These are phyloP conservation scores for Zaprionus capensis DNA, from an alignment of 1,140 invertebrate genomes.

Conservation along the genomic window DNA sequence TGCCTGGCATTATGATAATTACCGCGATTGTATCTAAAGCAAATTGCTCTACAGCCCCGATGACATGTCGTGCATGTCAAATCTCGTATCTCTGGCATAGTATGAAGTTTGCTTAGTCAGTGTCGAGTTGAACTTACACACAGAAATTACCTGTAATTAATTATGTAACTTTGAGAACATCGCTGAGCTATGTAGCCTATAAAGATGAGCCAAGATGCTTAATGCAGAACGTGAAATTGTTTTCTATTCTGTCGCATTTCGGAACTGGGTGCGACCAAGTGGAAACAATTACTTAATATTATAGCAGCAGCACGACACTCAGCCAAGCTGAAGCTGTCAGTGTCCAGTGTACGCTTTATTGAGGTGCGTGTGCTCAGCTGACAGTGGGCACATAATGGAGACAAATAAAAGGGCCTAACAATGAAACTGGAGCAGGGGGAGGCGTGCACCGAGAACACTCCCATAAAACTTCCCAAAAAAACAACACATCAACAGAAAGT, in stretches of 20 bases:
- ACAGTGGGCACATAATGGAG: conserved; percentile 29
- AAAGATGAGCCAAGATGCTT: neutral
- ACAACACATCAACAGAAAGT: conserved; percentile 47
- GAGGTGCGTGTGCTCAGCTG: conserved; percentile 32
- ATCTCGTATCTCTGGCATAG: neutral
- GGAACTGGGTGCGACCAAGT: conserved; percentile 33
- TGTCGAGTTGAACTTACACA: conserved; percentile 11
- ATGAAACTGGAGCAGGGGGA: neutral
- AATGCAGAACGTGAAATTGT: neutral
- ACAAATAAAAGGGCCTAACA: conserved; percentile 20
- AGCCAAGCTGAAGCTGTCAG: neutral
- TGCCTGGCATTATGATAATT: conserved; percentile 47
- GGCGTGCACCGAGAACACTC: conserved; percentile 27
- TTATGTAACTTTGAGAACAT: conserved; percentile 1
- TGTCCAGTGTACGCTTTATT: conserved; percentile 19
- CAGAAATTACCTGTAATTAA: neutral
- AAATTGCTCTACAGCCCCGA: conserved; percentile 42
- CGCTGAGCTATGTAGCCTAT: neutral
- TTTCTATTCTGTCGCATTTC: conserved; percentile 10
- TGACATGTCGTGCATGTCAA: conserved; percentile 39
- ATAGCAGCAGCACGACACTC: neutral
- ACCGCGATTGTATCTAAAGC: conserved; percentile 34
- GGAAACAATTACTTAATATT: conserved; percentile 35
- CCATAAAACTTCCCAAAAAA: conserved; percentile 37
- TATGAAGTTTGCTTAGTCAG: conserved; percentile 25